Conservation (phyloP, 2,113 vertebrate genomes). For the Scortum barcoo region DNA sequence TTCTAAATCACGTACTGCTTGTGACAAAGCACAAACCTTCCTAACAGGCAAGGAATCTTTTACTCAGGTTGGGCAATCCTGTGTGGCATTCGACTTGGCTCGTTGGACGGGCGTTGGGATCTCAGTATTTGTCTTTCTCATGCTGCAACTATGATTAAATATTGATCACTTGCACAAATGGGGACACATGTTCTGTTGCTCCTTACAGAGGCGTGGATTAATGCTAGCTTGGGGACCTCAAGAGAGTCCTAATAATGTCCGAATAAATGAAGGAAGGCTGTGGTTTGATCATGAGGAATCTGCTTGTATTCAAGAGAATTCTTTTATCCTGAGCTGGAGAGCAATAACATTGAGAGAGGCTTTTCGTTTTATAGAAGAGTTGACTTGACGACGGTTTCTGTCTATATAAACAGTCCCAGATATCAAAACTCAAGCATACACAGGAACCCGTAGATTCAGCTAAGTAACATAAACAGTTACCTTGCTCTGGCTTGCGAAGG, state of each 20-base stretch:
- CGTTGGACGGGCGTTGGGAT: neutral
- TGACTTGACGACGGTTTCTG: conserved; percentile 69
- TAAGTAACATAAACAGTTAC: conserved; percentile 70
- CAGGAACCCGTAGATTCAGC: conserved; percentile 62
- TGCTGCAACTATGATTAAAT: conserved; percentile 39
- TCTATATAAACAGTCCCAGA: conserved; percentile 68
- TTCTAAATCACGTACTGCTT: conserved; percentile 5
- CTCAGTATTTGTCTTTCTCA: conserved; percentile 45
- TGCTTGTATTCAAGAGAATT: conserved; percentile 25
- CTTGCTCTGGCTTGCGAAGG: conserved; percentile 50
- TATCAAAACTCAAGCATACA: conserved; percentile 71
- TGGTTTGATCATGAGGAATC: conserved; percentile 11
- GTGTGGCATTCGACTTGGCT: conserved; percentile 7
- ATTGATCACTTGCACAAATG: conserved; percentile 54
- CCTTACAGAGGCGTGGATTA: neutral
- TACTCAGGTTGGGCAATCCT: neutral
- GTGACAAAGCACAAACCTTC: neutral
- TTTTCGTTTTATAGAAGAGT: conserved; percentile 60
- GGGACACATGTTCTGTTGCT: conserved; percentile 10
- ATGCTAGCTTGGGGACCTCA: neutral
- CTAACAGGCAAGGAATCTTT: conserved; percentile 12
- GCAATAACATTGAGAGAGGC: conserved; percentile 19
- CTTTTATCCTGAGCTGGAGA: conserved; percentile 34
- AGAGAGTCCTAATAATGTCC: neutral
- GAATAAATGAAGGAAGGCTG: conserved; percentile 28